Evolutionary conservation across 2,888 invertebrate species (phyloP).

Genomic region (Taenaris catops): DNA sequence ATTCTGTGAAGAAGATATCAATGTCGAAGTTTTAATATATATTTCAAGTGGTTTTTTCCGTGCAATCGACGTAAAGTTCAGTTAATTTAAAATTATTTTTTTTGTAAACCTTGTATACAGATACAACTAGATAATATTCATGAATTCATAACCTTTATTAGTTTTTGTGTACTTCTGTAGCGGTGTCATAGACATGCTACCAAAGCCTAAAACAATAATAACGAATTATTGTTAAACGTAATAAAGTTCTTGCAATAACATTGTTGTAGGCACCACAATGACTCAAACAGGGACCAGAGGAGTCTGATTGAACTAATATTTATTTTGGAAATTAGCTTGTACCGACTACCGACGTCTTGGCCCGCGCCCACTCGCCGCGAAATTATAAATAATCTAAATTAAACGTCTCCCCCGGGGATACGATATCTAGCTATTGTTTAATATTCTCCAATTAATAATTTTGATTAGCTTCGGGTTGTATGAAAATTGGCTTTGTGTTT

Average conservation of each 20-base stretch:
- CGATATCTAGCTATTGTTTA: slow-evolving; percentile 53
- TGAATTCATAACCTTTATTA: too few species aligned
- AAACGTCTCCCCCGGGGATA: slow-evolving; percentile 50
- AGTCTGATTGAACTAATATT: slow-evolving; percentile 71
- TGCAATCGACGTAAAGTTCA: too few species aligned
- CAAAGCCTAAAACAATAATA: slow-evolving; percentile 16
- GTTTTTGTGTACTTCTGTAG: too few species aligned
- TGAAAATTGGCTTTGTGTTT: slow-evolving; percentile 19
- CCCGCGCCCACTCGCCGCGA: slow-evolving; percentile 35
- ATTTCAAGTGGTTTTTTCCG: too few species aligned
- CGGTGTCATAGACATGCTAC: too few species aligned
- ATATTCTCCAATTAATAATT: slow-evolving; percentile 68
- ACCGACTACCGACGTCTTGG: slow-evolving; percentile 43
- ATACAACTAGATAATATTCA: too few species aligned
- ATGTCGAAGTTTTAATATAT: too few species aligned
- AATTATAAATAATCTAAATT: slow-evolving; percentile 71
- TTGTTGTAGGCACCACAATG: slow-evolving; percentile 20
- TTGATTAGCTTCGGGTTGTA: slow-evolving; percentile 37
- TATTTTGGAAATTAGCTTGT: slow-evolving; percentile 75
- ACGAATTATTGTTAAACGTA: slow-evolving; percentile 11
- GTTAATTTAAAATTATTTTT: too few species aligned
- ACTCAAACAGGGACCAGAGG: slow-evolving; percentile 26
- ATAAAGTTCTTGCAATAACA: slow-evolving; percentile 19
- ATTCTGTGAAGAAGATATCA: too few species aligned
- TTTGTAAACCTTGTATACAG: too few species aligned